Evolutionary conservation across 2,113 vertebrate genomes (phyloP), one percentile per base, ranked within the genome.

Genomic region (Misgurnus anguillicaudatus): DNA sequence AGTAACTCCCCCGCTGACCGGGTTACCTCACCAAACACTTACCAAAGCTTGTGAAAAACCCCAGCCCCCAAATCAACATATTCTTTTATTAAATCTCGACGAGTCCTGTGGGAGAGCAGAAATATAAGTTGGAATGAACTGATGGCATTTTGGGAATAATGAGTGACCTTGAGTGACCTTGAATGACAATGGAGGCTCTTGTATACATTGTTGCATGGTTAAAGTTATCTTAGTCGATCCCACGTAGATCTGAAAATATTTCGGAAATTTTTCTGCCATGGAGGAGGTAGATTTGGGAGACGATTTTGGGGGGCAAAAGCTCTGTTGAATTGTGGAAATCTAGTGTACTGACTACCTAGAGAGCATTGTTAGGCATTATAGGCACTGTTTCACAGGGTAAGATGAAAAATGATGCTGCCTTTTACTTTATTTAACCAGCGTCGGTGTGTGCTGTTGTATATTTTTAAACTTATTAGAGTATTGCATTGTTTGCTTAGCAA

Each of bases 1-100:
- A 82, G 47, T 64, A 82, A 83, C 78, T 82, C 87, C 86, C 85
- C 45, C 45, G 53, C 75, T 85, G 89, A 90, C 87, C 81, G 51
- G 10, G 58, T 81, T 48, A 78, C 72, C 69, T 61, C 60, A 69
- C 74, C 6, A 21, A 68, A 41, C 41, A 47, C 61, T 38, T 17
- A 38, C 36, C 68, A 64, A 42, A 79, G 10, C 65, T 78, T 63
- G 62, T 70, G 77, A 60, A 66, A 42, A 48, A 16, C 75, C 61
- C 36, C 24, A 10, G 42, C 47, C 68, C 31, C 13, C 41, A 69
- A 64, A 79, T 42, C 77, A 79, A 45, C 66, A 61, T 76, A 64
- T 73, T 75, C 66, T 81, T 81, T 77, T 51, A 67, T 77, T 62
- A 61, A 45, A 42, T 60, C 73, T 19, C 4, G 4, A 16, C 3